Evolutionary conservation across 2,888 invertebrate genomes (phyloP).

Genomic region (Eupsilia transversa): DNA sequence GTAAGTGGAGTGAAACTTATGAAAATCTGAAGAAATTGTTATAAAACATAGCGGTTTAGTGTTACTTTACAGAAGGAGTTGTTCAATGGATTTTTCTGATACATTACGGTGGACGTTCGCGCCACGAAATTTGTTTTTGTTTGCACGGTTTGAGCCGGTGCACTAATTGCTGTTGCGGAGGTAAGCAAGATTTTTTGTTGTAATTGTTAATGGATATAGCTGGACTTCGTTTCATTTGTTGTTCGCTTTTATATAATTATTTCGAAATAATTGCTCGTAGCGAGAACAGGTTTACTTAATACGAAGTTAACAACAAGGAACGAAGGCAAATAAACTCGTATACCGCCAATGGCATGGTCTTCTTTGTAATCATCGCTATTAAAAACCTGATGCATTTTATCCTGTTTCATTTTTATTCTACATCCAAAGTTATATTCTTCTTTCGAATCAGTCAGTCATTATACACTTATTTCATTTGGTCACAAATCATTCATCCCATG

Average conservation of each 20-base stretch:
- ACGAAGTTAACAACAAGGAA: slow-evolving; percentile 47
- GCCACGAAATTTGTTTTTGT: slow-evolving; percentile 78
- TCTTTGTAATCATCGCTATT: slow-evolving; percentile 58
- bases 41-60: slow-evolving; percentile 60
- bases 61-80: slow-evolving; percentile 55
- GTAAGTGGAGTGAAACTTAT: slow-evolving; percentile 85
- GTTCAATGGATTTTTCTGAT: slow-evolving; percentile 69
- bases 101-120: slow-evolving; percentile 69
- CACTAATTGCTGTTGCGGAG: slow-evolving; percentile 85
- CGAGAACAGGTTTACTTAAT: slow-evolving; percentile 57
- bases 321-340: slow-evolving; percentile 50
- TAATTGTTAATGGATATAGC: slow-evolving; percentile 66
- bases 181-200: slow-evolving; percentile 83
- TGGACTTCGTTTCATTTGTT: slow-evolving; percentile 61
- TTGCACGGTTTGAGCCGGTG: slow-evolving; percentile 79
- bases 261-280: slow-evolving; percentile 47
- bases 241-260: slow-evolving; percentile 50
- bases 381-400: slow-evolving; percentile 54
- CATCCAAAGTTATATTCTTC: slow-evolving; percentile 31
- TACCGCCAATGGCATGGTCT: slow-evolving; percentile 49
- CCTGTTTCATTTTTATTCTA: slow-evolving; percentile 50
- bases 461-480: slow-evolving; percentile 46
- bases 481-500: slow-evolving; percentile 63
- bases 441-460: slow-evolving; percentile 55
- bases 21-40: slow-evolving; percentile 69